These are phyloP conservation scores for Brachionus manjavacas DNA, from an alignment of 1,140 invertebrate species.

Conservation along the genomic window DNA sequence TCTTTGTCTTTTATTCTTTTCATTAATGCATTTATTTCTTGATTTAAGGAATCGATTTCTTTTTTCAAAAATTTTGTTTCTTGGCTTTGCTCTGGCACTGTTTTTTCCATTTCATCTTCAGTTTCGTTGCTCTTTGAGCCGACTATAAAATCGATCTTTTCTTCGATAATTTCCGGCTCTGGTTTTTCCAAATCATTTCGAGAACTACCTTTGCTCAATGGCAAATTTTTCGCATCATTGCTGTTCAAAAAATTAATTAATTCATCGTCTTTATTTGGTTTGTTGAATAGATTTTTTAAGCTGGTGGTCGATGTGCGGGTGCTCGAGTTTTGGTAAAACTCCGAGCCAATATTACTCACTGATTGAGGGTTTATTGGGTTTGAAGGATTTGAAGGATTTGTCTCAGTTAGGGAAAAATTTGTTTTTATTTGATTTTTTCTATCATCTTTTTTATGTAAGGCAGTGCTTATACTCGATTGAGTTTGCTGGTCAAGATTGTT, in stretches of 20 bases:
- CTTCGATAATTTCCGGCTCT: neutral
- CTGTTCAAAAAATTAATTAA: conserved; percentile 33
- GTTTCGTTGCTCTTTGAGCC: neutral
- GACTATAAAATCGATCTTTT: neutral
- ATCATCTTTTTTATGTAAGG: neutral
- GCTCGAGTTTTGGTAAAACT: conserved; percentile 10
- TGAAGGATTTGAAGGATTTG: neutral
- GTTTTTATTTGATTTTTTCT: neutral
- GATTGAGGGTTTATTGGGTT: neutral
- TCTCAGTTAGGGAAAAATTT: neutral
- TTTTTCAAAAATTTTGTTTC: conserved; percentile 60
- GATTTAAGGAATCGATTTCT: conserved; percentile 62
- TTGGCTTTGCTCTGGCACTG: neutral
- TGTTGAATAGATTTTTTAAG: conserved; percentile 2
- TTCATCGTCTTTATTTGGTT: conserved; percentile 17
- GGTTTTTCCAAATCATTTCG: neutral
- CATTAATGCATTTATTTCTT: conserved; percentile 61
- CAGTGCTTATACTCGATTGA: conserved; percentile 20
- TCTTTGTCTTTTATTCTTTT: conserved; percentile 60
- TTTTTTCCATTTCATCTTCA: neutral
- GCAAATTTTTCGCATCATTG: neutral
- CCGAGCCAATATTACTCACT: neutral
- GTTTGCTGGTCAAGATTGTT: conserved; percentile 39
- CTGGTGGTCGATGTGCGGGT: neutral
- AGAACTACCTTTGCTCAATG: conserved; percentile 1